These are phyloP conservation scores for Plodia interpunctella DNA, from an alignment of 1,140 invertebrate genomes.

Conservation along the genomic window DNA sequence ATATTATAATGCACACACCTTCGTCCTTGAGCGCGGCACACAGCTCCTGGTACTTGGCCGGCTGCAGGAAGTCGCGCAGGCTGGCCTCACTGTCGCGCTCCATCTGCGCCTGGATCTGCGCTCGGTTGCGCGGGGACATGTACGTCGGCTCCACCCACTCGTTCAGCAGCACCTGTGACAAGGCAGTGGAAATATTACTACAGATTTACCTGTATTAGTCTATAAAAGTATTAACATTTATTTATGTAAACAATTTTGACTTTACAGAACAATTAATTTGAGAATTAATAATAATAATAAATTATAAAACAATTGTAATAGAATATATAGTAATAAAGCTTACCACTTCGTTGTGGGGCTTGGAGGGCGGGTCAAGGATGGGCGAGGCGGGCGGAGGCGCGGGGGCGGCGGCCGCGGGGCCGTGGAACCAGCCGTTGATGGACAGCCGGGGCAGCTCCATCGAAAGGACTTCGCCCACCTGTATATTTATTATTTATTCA, in stretches of 20 bases:
- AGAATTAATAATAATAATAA: too few species aligned
- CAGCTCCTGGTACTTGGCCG: conserved; percentile 22
- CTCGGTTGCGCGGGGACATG: conserved; percentile 52
- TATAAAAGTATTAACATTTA: too few species aligned
- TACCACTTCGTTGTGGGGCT: conserved; percentile 9
- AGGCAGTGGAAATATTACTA: too few species aligned
- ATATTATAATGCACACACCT: conserved; percentile 26
- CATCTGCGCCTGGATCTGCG: conserved; percentile 59
- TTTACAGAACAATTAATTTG: too few species aligned
- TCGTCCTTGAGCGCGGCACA: conserved; percentile 26
- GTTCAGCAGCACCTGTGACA: conserved; percentile 40
- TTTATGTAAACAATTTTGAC: too few species aligned
- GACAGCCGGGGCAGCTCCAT: conserved; percentile 80
- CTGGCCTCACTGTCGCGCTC: conserved; percentile 48
- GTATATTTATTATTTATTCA: conserved; percentile 11
- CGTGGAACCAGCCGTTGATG: conserved; percentile 89
- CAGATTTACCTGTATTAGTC: too few species aligned
- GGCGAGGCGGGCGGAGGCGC: conserved; percentile 18
- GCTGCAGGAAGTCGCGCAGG: conserved; percentile 37
- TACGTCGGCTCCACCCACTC: conserved; percentile 52
- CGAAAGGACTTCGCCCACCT: conserved; percentile 82
- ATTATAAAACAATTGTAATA: too few species aligned
- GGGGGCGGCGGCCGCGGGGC: conserved; percentile 43
- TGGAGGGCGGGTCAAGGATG: conserved; percentile 15
- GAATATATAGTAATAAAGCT: too few species aligned